A percentile compares a stretch with the other conserved stretches of the same genome.
phyloP scores from a whole-genome alignment of 2,888 invertebrate genomes.

The Megalurothrips usitatus region DNA sequence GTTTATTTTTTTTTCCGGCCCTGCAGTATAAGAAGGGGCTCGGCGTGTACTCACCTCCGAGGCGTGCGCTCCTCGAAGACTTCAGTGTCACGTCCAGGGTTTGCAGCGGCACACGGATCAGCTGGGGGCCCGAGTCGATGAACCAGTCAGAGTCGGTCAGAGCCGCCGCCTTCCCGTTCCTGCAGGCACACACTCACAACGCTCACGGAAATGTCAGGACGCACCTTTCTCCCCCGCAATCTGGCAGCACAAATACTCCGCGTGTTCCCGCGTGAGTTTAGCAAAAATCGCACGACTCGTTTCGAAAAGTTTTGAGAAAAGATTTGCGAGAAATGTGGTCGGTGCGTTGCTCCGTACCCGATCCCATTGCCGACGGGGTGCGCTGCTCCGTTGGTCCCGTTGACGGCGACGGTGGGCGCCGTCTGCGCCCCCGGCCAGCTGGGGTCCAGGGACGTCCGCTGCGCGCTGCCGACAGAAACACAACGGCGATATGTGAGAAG shows the following conservation, averaged over 20 bases:
- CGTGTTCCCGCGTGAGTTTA: too few species aligned
- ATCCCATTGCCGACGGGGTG: background rate
- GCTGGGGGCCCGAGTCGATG: background rate
- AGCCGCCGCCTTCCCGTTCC: background rate
- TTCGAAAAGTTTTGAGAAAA: too few species aligned
- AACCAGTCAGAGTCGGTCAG: background rate
- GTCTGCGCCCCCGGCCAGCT: background rate
- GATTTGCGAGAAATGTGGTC: too few species aligned
- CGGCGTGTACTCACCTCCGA: background rate
- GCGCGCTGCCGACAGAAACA: background rate
- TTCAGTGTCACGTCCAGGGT: background rate
- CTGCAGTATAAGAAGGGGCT: too few species aligned
- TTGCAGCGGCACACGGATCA: constrained; percentile 1
- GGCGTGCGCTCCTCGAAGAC: background rate
- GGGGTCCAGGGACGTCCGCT: background rate
- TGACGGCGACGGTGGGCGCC: background rate
- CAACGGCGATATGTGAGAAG: background rate
- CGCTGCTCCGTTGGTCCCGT: background rate
- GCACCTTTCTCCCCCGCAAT: too few species aligned
- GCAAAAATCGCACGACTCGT: too few species aligned
- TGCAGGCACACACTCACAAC: background rate
- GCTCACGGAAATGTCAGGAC: too few species aligned
- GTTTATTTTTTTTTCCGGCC: too few species aligned
- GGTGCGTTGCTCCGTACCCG: background rate
- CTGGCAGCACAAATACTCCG: too few species aligned